These are phyloP conservation scores for Cebidichthys violaceus DNA, from an alignment of 2,113 vertebrate species.

Conservation along the genomic window DNA sequence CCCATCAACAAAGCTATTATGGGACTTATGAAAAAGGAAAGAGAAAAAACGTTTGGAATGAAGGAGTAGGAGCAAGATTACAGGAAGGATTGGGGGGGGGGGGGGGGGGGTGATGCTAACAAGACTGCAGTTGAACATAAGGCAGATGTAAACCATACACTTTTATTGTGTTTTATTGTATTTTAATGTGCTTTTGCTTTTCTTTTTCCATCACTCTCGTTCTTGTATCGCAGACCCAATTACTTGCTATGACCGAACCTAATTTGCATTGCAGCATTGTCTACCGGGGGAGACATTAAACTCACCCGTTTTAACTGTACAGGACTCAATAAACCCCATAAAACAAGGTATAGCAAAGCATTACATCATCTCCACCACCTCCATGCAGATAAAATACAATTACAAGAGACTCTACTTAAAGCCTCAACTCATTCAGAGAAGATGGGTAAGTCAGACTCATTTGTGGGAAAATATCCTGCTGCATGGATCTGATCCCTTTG, in stretches of 20 bases:
- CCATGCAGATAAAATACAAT: too few species aligned
- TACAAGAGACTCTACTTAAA: background rate
- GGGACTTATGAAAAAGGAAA: background rate
- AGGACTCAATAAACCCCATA: background rate
- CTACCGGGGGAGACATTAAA: background rate
- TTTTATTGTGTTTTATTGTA: too few species aligned
- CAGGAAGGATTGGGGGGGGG: too few species aligned
- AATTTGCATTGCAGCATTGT: background rate
- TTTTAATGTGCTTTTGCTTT: background rate
- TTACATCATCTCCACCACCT: background rate
- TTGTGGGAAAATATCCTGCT: background rate
- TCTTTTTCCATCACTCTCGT: background rate
- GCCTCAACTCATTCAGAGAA: background rate
- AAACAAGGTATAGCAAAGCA: too few species aligned
- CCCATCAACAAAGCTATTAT: background rate
- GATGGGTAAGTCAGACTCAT: background rate
- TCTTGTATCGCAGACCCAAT: background rate
- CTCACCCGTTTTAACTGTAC: background rate
- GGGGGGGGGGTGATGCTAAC: too few species aligned
- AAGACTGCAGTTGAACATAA: too few species aligned
- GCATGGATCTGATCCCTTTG: background rate
- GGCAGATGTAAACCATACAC: too few species aligned
- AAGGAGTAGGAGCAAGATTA: background rate
- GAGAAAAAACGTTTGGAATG: background rate
- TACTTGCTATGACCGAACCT: background rate